Base-by-base conservation (phyloP, 1,140 invertebrate species). In the Thalassaphorura encarpata region DNA sequence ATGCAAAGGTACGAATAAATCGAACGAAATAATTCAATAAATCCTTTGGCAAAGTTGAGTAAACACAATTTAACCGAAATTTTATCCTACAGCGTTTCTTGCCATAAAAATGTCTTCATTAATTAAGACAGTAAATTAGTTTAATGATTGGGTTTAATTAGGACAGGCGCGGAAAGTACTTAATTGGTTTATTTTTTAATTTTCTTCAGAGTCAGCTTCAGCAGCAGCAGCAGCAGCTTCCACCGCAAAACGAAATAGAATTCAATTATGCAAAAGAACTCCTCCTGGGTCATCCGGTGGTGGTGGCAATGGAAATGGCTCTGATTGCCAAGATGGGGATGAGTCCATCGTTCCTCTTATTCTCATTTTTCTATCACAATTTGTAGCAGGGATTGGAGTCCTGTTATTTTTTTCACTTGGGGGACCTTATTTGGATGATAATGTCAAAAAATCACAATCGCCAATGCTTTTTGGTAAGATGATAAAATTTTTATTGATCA, bases 331-430 rank as follows among this genome's bases (percentile, higher is more conserved):
- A 13, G 24, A 2, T 13, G 48, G 42, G 6, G 63, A 65, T 16
- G n/a, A 43, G 16, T 65, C 63, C 2, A 42, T 62, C 5, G 63
- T 65, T 18, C 80, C 82, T 0, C 68, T 81, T 18, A 64, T 83
- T 4, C 66, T 83, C 1, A 76, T 83, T 51, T 84, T 84, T 54
- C 58, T 82, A 24, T 83, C 82, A 0, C 81, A 83, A 67, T 83
- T 84, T 64, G 76, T 84, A 36, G 71, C 82, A 21, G 82, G 82
- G 18, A 81, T 84, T 52, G 81, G 82, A 28, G 81, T 81, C 13
- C 80, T 81, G 0, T 66, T 83, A n/a, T 83, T 83, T 67, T 83
- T 79, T 66, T 76, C 79, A 2, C 68, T 84, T 18, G 82, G 82
- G 2, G 63, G 59, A 41, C 63, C 63, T 15, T 65, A 65, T 43